phyloP scores from a whole-genome alignment of 1,140 invertebrate species.

The Lasioglossum albipes region DNA sequence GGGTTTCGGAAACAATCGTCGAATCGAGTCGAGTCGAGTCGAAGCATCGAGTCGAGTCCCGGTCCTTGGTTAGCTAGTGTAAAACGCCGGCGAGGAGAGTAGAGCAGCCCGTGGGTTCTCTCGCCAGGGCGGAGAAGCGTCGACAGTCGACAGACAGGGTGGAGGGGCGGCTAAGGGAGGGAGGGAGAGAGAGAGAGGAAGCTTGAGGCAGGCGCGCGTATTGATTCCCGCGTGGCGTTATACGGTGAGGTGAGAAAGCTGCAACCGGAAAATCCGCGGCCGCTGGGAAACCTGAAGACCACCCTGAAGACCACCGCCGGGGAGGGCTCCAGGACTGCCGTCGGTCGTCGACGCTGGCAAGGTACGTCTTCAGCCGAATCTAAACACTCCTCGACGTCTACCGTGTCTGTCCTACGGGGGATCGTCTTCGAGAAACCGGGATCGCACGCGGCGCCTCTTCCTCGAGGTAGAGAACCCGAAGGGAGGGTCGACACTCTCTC shows the following conservation, averaged over 20 bases:
- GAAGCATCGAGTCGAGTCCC: too few relatives aligned
- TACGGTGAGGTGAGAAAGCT: constrained; percentile 67
- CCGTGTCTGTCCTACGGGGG: too few relatives aligned
- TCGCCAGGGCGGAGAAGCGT: constrained; percentile 15
- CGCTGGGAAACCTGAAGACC: constrained; percentile 32
- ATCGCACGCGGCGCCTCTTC: constrained; percentile 23
- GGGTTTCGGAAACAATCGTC: too few relatives aligned
- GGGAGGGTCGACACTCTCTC: constrained; percentile 62
- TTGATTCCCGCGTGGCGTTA: constrained; percentile 67
- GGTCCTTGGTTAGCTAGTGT: too few relatives aligned
- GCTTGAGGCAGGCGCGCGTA: constrained; percentile 64
- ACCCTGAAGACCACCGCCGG: not conserved
- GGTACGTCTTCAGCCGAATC: constrained; percentile 25
- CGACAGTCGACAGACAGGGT: constrained; percentile 10
- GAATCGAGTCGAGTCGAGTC: too few relatives aligned
- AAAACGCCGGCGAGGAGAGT: too few relatives aligned
- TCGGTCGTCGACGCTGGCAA: not conserved
- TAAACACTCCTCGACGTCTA: not conserved
- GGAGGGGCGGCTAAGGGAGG: not conserved
- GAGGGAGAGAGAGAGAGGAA: constrained; percentile 25
- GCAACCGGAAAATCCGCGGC: constrained; percentile 60
- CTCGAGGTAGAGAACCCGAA: constrained; percentile 17
- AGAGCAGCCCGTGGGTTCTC: not conserved
- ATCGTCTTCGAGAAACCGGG: not conserved
- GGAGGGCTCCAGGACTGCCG: not conserved